Base-by-base conservation (phyloP, 23 tunicate species). In the Ascidia mentula region DNA sequence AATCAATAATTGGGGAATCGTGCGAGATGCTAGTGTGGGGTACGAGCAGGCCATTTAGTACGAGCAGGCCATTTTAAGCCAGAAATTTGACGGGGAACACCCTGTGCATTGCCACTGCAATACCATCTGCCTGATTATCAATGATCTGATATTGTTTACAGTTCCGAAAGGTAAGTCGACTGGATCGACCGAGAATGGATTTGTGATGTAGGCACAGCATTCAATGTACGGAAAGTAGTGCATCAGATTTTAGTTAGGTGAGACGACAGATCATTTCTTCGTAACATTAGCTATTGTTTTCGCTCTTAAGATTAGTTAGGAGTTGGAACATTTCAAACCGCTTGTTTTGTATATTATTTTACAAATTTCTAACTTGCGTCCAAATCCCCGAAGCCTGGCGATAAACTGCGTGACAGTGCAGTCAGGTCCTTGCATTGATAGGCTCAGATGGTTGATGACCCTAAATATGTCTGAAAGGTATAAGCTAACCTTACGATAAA, bases 341-440 rank as follows among this genome's bases (percentile, higher is more conserved):
- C 69, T 87, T 75, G 59, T 87, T 80, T 45, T 40, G 30, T 22
- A 75, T 77, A 76, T 87, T 87, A 45, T 87, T 65, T 38, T 60
- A 86, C 91, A 87, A 73, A 87, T 74, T 80, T 87, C 91, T 77
- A 87, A 75, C 91, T 87, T 81, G n/a, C 87, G 85, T 69, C 71
- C 40, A 45, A 78, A 69, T 34, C 78, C 83, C 46, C 83, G 13
- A 1, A 77, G 78, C 77, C 71, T 71, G 46, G 72, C 70, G 24
- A 85, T 69, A 76, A 85, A 78, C 36, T 85, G 72, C 39, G 80
- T 59, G 71, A 79, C 72, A 86, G 84, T 86, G 72, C 78, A 61
- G 78, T 87, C 61, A 72, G 85, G 77, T 70, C 85, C 91, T 85
- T 85, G 89, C 31, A 85, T 69, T 75, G 78, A 85, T 78, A 85